These are phyloP conservation scores for Podilymbus podiceps DNA, from an alignment of 2,113 vertebrate genomes.

Conservation along the genomic window DNA sequence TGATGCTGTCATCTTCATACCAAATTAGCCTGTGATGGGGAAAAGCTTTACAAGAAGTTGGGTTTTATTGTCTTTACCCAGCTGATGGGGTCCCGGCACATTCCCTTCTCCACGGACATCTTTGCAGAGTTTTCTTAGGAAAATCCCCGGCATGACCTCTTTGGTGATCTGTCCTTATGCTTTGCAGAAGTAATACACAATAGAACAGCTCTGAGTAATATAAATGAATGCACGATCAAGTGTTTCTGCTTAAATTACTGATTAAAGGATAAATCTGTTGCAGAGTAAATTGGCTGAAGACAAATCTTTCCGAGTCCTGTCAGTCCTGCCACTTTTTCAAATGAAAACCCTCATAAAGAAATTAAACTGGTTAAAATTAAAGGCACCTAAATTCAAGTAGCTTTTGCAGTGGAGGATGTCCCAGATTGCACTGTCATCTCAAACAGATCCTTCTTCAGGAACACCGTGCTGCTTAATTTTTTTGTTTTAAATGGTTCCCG, in stretches of 20 bases:
- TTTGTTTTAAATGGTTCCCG: neutral
- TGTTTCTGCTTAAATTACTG: constrained; percentile 46
- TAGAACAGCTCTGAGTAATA: neutral
- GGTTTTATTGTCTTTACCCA: neutral
- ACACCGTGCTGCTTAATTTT: neutral
- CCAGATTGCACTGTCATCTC: neutral
- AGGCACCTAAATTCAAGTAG: neutral
- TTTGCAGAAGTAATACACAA: neutral
- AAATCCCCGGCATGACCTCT: neutral
- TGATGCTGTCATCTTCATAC: neutral
- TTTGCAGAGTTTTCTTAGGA: neutral
- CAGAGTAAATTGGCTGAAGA: constrained; percentile 48
- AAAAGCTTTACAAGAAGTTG: neutral
- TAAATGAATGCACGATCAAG: neutral
- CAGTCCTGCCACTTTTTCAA: constrained; percentile 19
- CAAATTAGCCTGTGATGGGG: neutral
- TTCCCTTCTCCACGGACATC: neutral
- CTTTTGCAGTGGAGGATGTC: neutral
- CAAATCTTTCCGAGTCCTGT: neutral
- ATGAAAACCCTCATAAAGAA: constrained; percentile 33
- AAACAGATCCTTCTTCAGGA: neutral
- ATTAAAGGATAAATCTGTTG: constrained; percentile 41
- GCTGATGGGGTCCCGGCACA: neutral
- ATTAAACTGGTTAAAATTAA: constrained; percentile 33
- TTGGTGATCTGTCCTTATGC: neutral